Conservation (phyloP, 2,888 invertebrate species). For the Drosophila flavopinicola region DNA sequence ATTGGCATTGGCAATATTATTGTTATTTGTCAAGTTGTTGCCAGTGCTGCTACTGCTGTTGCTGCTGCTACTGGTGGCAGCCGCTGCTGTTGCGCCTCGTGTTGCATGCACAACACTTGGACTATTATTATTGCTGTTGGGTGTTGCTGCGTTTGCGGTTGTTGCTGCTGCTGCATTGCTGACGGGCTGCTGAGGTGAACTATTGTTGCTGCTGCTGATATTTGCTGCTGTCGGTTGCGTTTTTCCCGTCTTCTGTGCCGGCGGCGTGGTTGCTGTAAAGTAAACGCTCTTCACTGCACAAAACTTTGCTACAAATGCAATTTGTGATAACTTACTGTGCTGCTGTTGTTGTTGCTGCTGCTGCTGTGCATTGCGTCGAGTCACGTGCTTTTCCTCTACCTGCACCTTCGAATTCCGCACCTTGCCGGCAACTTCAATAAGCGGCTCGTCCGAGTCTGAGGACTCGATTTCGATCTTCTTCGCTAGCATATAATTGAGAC, state of each 20-base stretch:
- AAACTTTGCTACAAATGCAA: not conserved
- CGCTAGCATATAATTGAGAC: slow-evolving; percentile 31
- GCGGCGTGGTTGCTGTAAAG: slow-evolving; percentile 40
- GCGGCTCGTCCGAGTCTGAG: slow-evolving; percentile 92
- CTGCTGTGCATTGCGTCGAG: slow-evolving; percentile 62
- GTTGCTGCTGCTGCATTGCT: slow-evolving; percentile 27
- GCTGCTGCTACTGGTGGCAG: slow-evolving; percentile 39
- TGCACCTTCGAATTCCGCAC: slow-evolving; percentile 85
- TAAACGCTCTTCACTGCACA: not conserved
- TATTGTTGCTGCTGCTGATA: slow-evolving; percentile 28
- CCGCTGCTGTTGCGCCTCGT: slow-evolving; percentile 69
- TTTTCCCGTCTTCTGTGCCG: slow-evolving; percentile 42
- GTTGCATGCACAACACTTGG: slow-evolving; percentile 71
- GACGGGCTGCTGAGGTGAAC: slow-evolving; percentile 13
- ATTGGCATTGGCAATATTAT: slow-evolving; percentile 49
- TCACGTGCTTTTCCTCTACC: slow-evolving; percentile 54
- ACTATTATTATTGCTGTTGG: slow-evolving; percentile 22
- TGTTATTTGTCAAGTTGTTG: slow-evolving; percentile 41
- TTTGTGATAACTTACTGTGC: slow-evolving; percentile 52
- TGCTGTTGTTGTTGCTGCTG: slow-evolving; percentile 51
- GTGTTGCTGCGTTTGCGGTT: slow-evolving; percentile 11
- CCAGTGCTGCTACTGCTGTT: slow-evolving; percentile 28
- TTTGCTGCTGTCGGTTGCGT: slow-evolving; percentile 34
- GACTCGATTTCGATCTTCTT: slow-evolving; percentile 86
- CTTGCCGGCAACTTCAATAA: slow-evolving; percentile 89